Conservation (phyloP, 2,888 invertebrate genomes). For the Tenthredo mesomela region DNA sequence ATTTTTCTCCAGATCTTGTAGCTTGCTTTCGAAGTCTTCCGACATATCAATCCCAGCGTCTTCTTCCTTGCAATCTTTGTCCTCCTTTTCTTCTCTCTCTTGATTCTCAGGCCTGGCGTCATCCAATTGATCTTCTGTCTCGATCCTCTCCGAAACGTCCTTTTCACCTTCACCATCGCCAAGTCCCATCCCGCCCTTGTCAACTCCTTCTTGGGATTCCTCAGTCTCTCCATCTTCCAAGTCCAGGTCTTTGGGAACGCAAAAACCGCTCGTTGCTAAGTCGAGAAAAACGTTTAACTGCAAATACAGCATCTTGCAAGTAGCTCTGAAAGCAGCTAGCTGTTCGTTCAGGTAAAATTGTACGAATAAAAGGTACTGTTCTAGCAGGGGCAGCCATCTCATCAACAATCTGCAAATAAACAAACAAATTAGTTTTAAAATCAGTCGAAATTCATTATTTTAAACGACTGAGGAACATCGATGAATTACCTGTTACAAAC, state of each 20-base stretch:
- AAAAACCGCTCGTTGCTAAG: slow-evolving; percentile 92
- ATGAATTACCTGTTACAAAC: slow-evolving; percentile 57
- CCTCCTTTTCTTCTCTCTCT: slow-evolving; percentile 84
- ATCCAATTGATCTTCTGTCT: slow-evolving; percentile 95
- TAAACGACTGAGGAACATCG: background rate
- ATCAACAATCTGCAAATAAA: slow-evolving; percentile 75
- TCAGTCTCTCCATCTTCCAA: slow-evolving; percentile 85
- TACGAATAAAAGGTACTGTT: slow-evolving; percentile 87
- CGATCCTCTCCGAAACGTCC: slow-evolving; percentile 96
- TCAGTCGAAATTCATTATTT: background rate
- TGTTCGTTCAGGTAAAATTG: slow-evolving; percentile 91
- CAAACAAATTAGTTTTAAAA: background rate
- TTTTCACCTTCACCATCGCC: slow-evolving; percentile 96
- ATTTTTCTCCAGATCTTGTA: slow-evolving; percentile 88
- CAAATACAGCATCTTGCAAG: slow-evolving; percentile 91
- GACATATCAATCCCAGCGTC: slow-evolving; percentile 97
- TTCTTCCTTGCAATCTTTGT: slow-evolving; percentile 91
- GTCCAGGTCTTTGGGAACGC: slow-evolving; percentile 92
- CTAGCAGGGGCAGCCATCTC: slow-evolving; percentile 84
- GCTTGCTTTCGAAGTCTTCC: slow-evolving; percentile 95
- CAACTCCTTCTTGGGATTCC: slow-evolving; percentile 80
- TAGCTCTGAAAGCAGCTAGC: slow-evolving; percentile 88
- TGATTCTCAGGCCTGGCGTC: slow-evolving; percentile 92
- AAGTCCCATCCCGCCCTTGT: slow-evolving; percentile 89
- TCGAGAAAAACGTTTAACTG: slow-evolving; percentile 92